Evolutionary conservation across 2,113 vertebrate species (phyloP).

Genomic region (Lophura nycthemera): DNA sequence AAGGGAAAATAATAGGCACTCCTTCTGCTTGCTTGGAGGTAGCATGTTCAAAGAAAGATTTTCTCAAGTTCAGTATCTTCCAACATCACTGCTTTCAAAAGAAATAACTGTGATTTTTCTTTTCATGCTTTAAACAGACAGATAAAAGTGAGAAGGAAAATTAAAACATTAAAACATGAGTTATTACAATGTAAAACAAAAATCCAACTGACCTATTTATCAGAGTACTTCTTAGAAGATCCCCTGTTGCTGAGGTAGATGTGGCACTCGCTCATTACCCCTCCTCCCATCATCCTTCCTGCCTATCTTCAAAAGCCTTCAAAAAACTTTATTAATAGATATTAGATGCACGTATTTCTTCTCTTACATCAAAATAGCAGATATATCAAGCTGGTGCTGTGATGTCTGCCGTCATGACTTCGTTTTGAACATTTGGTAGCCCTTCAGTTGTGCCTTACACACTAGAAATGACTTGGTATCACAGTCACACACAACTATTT

Average conservation of each 20-base stretch:
- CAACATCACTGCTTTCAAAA: background rate
- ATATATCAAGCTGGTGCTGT: rapidly evolving
- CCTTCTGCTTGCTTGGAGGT: background rate
- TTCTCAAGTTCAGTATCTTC: background rate
- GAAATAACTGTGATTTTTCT: background rate
- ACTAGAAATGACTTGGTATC: background rate
- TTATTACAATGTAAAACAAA: background rate
- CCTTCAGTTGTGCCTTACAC: background rate
- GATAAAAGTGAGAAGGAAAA: background rate
- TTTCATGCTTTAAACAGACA: background rate
- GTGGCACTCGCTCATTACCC: background rate
- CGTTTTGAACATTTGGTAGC: background rate
- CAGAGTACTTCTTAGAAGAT: background rate
- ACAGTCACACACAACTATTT: background rate
- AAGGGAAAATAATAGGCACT: rapidly evolving
- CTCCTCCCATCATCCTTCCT: background rate
- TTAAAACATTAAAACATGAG: constrained; percentile 4
- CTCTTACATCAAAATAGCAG: background rate
- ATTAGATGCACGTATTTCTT: background rate
- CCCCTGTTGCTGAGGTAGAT: background rate
- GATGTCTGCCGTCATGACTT: background rate
- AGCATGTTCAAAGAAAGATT: background rate
- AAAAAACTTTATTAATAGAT: background rate
- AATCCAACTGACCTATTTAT: background rate
- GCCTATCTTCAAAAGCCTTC: background rate